A percentile compares a stretch with the other conserved stretches of the same genome.
Conservation (phyloP, 2,797 vertebrate genomes). For the Hyperoplus immaculatus region DNA sequence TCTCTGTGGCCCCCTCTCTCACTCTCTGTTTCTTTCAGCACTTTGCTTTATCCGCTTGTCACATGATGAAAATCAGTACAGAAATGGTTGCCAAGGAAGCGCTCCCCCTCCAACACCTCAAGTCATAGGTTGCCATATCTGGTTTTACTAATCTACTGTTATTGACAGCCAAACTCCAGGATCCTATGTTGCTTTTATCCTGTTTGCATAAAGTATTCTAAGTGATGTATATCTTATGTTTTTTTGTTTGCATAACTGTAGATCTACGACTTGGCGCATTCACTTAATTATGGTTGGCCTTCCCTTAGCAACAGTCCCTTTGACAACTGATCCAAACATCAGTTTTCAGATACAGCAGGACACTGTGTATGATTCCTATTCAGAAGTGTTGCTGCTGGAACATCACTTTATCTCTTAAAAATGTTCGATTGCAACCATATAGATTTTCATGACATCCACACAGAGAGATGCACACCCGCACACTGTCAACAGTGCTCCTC, state of each 20-base stretch:
- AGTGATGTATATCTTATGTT: background rate
- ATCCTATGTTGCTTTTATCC: background rate
- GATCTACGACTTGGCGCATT: constrained; percentile 6
- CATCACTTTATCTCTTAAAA: constrained; percentile 6
- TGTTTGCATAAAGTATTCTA: background rate
- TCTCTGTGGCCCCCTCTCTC: constrained; percentile 9
- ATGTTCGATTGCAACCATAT: background rate
- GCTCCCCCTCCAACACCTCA: constrained; percentile 32
- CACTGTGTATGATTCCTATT: constrained; percentile 14
- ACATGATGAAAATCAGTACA: constrained; percentile 56
- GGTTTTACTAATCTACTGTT: constrained; percentile 14
- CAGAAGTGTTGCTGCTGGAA: constrained; percentile 3
- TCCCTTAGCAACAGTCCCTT: constrained; percentile 58
- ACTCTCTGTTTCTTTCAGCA: constrained; percentile 2
- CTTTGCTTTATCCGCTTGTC: constrained; percentile 59
- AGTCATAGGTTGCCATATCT: constrained; percentile 18
- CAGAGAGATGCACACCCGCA: background rate
- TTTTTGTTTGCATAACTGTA: constrained; percentile 11
- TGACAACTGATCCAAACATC: constrained; percentile 45
- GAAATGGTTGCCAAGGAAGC: constrained; percentile 60
- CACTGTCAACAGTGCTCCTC: background rate
- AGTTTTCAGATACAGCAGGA: constrained; percentile 24
- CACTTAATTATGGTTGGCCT: constrained; percentile 15
- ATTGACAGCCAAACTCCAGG: background rate
- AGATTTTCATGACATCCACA: background rate